Evolutionary conservation across 2,797 vertebrate genomes (phyloP).

Genomic region (Austrolebias charrua): DNA sequence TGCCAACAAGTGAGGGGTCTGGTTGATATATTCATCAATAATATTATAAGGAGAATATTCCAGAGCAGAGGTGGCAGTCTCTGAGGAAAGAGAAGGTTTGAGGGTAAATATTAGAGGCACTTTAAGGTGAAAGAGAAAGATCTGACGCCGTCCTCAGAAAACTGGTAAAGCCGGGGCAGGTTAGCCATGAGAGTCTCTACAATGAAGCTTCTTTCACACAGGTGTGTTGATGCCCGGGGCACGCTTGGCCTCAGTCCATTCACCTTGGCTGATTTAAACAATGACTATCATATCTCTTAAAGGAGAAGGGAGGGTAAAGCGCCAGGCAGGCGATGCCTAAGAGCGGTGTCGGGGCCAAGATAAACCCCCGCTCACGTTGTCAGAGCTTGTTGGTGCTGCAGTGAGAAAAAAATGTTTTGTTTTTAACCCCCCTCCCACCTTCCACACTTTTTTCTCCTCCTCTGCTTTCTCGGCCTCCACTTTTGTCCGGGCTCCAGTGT

Average conservation of each 20-base stretch:
- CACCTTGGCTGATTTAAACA: constrained; percentile 98
- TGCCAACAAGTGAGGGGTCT: constrained; percentile 53
- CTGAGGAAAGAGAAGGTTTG: constrained; percentile 76
- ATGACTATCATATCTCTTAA: constrained; percentile 95
- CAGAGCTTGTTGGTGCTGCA: constrained; percentile 98
- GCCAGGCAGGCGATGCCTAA: constrained; percentile 95
- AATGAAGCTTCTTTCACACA: constrained; percentile 95
- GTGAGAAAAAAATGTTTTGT: constrained; percentile 71
- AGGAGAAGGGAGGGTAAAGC: constrained; percentile 84
- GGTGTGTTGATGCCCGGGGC: constrained; percentile 99
- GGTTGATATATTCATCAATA: constrained; percentile 75
- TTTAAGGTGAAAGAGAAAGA: constrained; percentile 57
- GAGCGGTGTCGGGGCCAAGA: constrained; percentile 94
- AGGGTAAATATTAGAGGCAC: constrained; percentile 78
- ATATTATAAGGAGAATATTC: constrained; percentile 71
- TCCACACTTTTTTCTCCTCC: neutral
- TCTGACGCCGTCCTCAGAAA: constrained; percentile 53
- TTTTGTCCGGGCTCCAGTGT: constrained; percentile 86
- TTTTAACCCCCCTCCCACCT: constrained; percentile 33
- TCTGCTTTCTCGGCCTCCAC: constrained; percentile 50
- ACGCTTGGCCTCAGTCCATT: constrained; percentile 94
- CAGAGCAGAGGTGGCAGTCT: constrained; percentile 75
- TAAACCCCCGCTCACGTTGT: constrained; percentile 94
- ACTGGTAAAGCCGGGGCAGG: constrained; percentile 83
- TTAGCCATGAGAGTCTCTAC: constrained; percentile 88